These are phyloP conservation scores for Heliconius cydno DNA, from an alignment of 2,888 invertebrate species.

Conservation along the genomic window DNA sequence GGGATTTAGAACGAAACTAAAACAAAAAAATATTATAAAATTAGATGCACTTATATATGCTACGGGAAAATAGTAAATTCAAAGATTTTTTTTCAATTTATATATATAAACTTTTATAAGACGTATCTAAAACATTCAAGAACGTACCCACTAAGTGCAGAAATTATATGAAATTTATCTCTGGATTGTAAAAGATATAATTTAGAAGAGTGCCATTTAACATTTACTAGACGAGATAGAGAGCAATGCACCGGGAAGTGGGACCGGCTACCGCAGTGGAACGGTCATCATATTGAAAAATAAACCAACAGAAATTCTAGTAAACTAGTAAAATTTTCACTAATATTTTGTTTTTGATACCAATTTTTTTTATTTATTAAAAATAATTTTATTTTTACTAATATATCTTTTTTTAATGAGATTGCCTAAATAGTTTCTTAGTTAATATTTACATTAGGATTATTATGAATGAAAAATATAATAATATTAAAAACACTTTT, in stretches of 20 bases:
- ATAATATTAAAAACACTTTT: no score
- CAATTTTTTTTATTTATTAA: neutral
- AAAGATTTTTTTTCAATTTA: neutral
- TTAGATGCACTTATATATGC: neutral
- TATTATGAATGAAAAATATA: no score
- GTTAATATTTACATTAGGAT: no score
- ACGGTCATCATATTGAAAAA: slow-evolving; percentile 31
- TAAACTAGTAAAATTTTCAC: neutral
- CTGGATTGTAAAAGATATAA: slow-evolving; percentile 44
- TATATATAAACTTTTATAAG: neutral
- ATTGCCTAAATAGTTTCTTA: neutral
- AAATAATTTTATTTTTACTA: neutral
- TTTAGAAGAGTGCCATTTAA: slow-evolving; percentile 45
- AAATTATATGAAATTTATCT: slow-evolving; percentile 44
- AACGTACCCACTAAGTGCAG: slow-evolving; percentile 29
- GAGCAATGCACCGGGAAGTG: slow-evolving; percentile 47
- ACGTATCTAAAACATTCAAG: slow-evolving; percentile 11
- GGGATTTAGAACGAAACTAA: slow-evolving; percentile 95
- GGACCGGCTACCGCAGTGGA: slow-evolving; percentile 42
- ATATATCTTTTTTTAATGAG: neutral
- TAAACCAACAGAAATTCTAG: slow-evolving; percentile 10
- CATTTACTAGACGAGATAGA: slow-evolving; percentile 44
- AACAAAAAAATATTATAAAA: slow-evolving; percentile 59
- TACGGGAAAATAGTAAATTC: neutral
- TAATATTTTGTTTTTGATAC: neutral